Evolutionary conservation across 2,113 vertebrate species (phyloP).

Genomic region (Rhinoptilus africanus): DNA sequence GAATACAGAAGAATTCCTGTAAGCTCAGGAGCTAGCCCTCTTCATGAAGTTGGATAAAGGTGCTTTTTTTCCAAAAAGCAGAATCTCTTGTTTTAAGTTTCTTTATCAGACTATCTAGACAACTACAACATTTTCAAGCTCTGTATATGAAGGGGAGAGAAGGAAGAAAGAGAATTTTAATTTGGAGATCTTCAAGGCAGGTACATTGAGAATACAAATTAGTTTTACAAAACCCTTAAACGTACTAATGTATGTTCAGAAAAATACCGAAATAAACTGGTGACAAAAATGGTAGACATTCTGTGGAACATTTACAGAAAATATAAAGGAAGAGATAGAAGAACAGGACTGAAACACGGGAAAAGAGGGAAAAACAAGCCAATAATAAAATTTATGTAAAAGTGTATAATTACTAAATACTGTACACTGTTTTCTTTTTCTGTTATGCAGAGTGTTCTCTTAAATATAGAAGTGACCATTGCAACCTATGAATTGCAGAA

Average conservation of each 20-base stretch:
- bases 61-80: not conserved
- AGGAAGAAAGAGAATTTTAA: not conserved
- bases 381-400: not conserved
- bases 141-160: not conserved
- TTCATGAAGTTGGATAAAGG: not conserved
- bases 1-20: no score
- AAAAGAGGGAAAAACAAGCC: not conserved
- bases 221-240: not conserved
- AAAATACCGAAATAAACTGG: not conserved
- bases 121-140: not conserved
- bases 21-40: not conserved
- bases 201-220: not conserved
- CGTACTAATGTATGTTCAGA: not conserved
- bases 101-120: not conserved
- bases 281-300: not conserved
- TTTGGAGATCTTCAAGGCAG: not conserved
- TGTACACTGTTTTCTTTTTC: not conserved
- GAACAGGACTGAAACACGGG: not conserved
- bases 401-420: not conserved
- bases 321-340: not conserved
- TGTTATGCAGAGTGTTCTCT: not conserved
- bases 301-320: not conserved
- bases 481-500: not conserved
- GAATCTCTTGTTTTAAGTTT: not conserved
- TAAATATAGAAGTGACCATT: not conserved